Conservation (phyloP, 2,888 invertebrate genomes). For the Diarsia mendica region DNA sequence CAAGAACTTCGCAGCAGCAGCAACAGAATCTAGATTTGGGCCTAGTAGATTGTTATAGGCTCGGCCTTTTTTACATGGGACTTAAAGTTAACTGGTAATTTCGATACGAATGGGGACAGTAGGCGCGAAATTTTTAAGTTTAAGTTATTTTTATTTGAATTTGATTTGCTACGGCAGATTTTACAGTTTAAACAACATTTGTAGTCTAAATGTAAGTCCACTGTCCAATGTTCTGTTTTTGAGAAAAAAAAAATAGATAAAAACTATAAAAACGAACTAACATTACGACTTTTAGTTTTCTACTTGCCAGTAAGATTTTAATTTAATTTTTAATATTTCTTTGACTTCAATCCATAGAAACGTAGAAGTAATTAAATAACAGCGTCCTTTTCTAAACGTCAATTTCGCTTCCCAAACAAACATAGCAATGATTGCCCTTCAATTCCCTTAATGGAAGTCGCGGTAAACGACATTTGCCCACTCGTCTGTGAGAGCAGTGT, state of each 20-base stretch:
- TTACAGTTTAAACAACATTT: not conserved
- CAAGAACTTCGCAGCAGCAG: not conserved
- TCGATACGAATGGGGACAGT: no score
- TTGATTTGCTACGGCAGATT: not conserved
- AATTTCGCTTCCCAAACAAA: constrained; percentile 35
- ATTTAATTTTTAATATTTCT: not conserved
- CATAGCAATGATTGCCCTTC: constrained; percentile 32
- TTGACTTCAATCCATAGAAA: not conserved
- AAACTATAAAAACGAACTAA: not conserved
- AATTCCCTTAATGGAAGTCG: constrained; percentile 39
- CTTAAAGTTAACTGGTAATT: not conserved
- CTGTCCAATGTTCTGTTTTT: not conserved
- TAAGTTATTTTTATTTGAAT: constrained; percentile 14
- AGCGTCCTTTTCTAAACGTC: not conserved
- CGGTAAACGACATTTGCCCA: constrained; percentile 55
- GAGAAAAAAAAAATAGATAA: no score
- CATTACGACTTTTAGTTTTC: not conserved
- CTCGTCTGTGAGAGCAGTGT: constrained; percentile 59
- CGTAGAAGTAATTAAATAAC: not conserved
- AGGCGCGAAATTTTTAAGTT: not conserved
- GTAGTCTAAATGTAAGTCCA: not conserved
- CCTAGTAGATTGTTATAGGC: not conserved
- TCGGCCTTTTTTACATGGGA: not conserved
- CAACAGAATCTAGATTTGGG: not conserved
- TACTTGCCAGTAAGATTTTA: no score